phyloP scores from a whole-genome alignment of 1,140 invertebrate genomes.

The Bicyclus anynana region DNA sequence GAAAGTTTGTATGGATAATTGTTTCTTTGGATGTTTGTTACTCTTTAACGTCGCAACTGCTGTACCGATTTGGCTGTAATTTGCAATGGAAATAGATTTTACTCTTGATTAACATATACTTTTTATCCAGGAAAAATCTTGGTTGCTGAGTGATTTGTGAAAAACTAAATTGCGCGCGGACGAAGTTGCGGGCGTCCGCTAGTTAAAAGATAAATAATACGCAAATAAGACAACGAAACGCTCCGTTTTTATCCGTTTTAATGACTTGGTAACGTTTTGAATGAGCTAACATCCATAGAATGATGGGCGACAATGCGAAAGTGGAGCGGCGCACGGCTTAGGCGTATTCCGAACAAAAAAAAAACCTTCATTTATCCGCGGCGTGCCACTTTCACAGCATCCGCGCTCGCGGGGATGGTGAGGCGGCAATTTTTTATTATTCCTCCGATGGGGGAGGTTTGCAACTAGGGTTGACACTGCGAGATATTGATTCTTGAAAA shows the following conservation, averaged over 20 bases:
- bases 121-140: no score
- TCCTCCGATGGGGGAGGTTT: slow-evolving; percentile 44
- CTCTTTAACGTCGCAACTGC: no score
- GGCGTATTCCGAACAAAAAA: slow-evolving; percentile 73
- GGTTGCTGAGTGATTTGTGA: no score
- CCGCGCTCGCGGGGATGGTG: slow-evolving; percentile 67
- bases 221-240: background rate
- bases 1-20: no score
- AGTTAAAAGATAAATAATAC: background rate
- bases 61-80: no score
- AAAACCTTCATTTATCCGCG: slow-evolving; percentile 74
- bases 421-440: slow-evolving; percentile 68
- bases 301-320: slow-evolving; percentile 67
- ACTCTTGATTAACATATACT: no score
- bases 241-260: slow-evolving; percentile 33
- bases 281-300: slow-evolving; percentile 71
- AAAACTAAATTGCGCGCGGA: no score
- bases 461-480: background rate
- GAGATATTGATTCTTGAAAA: no score
- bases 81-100: no score
- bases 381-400: slow-evolving; percentile 74
- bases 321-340: slow-evolving; percentile 68
- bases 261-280: slow-evolving; percentile 49
- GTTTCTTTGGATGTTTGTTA: no score
- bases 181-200: no score